These are phyloP conservation scores for Galerucella pusilla DNA, from an alignment of 2,888 invertebrate species.

Conservation along the genomic window DNA sequence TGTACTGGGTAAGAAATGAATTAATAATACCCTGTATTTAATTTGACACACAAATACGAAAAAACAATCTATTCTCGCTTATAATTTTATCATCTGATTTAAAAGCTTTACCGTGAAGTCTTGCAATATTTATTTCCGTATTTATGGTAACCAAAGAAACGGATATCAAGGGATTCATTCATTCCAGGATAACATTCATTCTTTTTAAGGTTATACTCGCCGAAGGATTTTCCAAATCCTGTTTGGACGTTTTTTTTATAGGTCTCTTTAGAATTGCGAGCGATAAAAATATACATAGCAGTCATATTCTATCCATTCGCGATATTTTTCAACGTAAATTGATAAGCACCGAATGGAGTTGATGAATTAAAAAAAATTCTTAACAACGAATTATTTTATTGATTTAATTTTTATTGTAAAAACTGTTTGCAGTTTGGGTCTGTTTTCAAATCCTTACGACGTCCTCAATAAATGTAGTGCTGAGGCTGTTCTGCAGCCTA, in stretches of 20 bases:
- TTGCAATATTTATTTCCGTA: background rate
- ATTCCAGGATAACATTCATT: background rate
- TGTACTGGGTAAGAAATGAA: too few relatives aligned
- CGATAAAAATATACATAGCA: background rate
- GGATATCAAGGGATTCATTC: background rate
- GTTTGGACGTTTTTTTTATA: slow-evolving; percentile 1
- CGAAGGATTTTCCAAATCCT: background rate
- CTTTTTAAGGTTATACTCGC: background rate
- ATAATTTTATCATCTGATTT: background rate
- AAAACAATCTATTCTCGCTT: background rate
- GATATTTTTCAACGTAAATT: background rate
- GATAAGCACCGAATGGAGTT: background rate
- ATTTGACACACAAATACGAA: too few relatives aligned
- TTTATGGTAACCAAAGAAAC: background rate
- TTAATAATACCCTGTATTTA: too few relatives aligned
- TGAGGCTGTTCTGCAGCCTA: too few relatives aligned
- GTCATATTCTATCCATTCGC: background rate
- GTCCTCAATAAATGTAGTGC: too few relatives aligned
- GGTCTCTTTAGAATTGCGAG: background rate
- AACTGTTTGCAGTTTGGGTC: too few relatives aligned
- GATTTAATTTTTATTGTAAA: too few relatives aligned
- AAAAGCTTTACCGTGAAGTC: background rate
- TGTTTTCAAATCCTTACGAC: too few relatives aligned
- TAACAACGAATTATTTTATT: too few relatives aligned
- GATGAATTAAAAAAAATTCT: background rate